Evolutionary conservation across 2,797 vertebrate genomes (phyloP), one percentile per base, ranked within the genome.

Genomic region (Gadopsis bispinosus): DNA sequence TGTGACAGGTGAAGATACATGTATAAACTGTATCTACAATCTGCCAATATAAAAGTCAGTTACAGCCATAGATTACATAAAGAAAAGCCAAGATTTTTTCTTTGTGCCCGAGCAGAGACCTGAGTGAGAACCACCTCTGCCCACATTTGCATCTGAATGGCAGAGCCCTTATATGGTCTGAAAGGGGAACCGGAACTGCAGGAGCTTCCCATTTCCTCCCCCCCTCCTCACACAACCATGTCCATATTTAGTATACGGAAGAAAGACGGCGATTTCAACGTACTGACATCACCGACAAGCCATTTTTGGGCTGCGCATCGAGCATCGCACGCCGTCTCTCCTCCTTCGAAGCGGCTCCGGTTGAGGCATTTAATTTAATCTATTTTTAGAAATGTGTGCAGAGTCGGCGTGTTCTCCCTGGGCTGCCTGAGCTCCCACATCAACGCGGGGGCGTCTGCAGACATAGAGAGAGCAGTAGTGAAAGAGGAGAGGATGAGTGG

Each of bases 311-410:
- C 81, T 69, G 81, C 47, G 26, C 71, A 29, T 55, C 4, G 19
- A 85, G 68, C 81, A n/a, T 61, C 74, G 51, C 31, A 64, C 68
- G 67, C 77, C 7, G 6, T 67, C 68, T 83, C 77, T 77, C 78
- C 84, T 69, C 62, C 81, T 50, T 56, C 73, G 4, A 61, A 72
- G 77, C 71, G 0, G 59, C 31, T 90, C 79, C 65, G 47, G 82
- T 86, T 70, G 72, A 89, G 87, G 92, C 75, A 33, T 69, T 90
- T 84, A 20, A 17, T 83, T 84, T 78, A 26, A 75, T 93, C 94
- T 95, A 95, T 95, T 95, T 95, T 93, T 94, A 93, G 89, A 75
- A 68, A 10, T 4, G 68, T 71, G 88, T 86, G 86, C 80, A 62
- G 85, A 81, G 87, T 78, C 53, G 83, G 81, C 65, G 80, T 87